Conservation (phyloP, 2,888 invertebrate genomes). For the Euclidia mi region DNA sequence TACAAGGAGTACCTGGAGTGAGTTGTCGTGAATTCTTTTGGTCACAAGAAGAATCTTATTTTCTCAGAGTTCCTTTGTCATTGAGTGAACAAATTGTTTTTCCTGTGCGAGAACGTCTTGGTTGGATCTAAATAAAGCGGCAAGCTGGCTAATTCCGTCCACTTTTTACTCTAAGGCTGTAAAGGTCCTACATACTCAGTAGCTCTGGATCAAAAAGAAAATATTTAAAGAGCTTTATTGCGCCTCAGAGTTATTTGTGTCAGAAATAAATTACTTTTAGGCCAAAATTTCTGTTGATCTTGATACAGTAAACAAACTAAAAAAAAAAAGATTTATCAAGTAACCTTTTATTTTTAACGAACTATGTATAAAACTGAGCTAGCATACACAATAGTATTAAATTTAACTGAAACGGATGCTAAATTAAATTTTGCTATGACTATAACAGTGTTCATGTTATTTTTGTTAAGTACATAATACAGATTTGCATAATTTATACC, state of each 20-base stretch:
- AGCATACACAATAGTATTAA: no score
- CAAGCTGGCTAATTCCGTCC: conserved; percentile 70
- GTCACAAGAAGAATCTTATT: conserved; percentile 68
- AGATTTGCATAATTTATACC: conserved; percentile 46
- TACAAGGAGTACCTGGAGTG: conserved; percentile 42
- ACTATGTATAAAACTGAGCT: no score
- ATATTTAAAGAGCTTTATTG: not conserved
- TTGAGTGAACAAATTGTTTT: conserved; percentile 81
- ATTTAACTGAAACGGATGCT: no score
- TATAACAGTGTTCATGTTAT: not conserved
- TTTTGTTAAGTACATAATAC: conserved; percentile 18
- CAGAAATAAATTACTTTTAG: no score
- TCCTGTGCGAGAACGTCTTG: conserved; percentile 70
- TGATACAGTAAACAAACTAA: no score
- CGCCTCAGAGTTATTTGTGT: no score
- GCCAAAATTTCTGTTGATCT: no score
- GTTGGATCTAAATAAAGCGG: conserved; percentile 76
- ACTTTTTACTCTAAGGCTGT: conserved; percentile 23
- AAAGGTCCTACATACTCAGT: not conserved
- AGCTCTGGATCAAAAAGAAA: not conserved
- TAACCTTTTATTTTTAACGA: no score
- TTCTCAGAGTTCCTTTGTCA: conserved; percentile 73
- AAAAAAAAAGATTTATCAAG: no score
- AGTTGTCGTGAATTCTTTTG: conserved; percentile 46
- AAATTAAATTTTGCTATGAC: no score